Base-by-base conservation (phyloP, 2,888 invertebrate genomes). In the Phaedon cochleariae region DNA sequence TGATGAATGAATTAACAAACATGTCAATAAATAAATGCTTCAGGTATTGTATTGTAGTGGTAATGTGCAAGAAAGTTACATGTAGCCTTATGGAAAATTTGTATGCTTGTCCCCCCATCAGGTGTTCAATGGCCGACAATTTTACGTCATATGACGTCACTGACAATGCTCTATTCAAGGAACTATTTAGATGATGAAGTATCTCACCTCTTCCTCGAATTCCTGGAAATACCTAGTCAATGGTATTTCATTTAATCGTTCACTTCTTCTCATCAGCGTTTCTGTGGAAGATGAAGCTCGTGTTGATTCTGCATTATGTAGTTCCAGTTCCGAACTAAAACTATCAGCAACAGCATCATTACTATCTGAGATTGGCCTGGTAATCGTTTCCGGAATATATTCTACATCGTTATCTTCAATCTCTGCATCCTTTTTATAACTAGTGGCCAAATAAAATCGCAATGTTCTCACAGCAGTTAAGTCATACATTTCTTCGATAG, bases 171-270 rank as follows among this genome's bases (percentile, higher is more conserved):
- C n/a, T n/a, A n/a, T n/a, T n/a, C n/a, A n/a, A n/a, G n/a, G n/a
- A n/a, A n/a, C n/a, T n/a, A n/a, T n/a, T n/a, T n/a, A n/a, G 51
- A 51, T 51, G 20, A 51, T 51, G n/a, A 51, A 1, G 12, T 51
- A 15, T 51, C 51, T 51, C 15, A 51, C 51, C 49, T 49, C 26
- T 15, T 26, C 51, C 51, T 51, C 1, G 26, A 26, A 21, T n/a
- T 51, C 51, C 51, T 51, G 51, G 51, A 21, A 51, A 51, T 51
- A 51, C 22, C 51, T 51, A 51, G 51, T 51, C 6, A 7, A n/a
- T 51, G 51, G 26, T 51, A n/a, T 21, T 7, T 51, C 22, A 51
- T 22, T 51, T 5, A 22, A 26, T 51, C 51, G 21, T 15, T 26
- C 1, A 51, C 51, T 51, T 51, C 22, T 51, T 22, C 51, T 51